Conservation (phyloP, 2,888 invertebrate genomes). For the Linnaemya tessellans region DNA sequence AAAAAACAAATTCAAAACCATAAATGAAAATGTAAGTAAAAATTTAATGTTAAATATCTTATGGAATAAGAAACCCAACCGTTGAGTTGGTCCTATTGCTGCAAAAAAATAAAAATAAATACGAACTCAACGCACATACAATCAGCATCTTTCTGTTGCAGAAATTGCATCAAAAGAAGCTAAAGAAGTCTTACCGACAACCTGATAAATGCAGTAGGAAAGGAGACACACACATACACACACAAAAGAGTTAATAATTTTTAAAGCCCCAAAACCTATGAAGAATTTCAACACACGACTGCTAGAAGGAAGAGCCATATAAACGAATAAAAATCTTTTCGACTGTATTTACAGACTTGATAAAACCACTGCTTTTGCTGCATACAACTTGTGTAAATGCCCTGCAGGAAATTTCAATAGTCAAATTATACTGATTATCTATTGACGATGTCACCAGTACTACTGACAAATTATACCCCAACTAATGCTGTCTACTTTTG, state of each 20-base stretch:
- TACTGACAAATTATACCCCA: too few species aligned
- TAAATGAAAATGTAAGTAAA: slow-evolving; percentile 51
- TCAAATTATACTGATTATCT: too few species aligned
- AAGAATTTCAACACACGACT: slow-evolving; percentile 42
- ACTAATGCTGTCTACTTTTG: too few species aligned
- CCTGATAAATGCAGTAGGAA: slow-evolving; percentile 31
- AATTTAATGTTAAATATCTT: slow-evolving; percentile 70
- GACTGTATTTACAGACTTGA: slow-evolving; percentile 66
- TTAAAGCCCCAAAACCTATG: slow-evolving; percentile 50
- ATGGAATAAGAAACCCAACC: slow-evolving; percentile 45
- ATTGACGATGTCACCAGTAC: too few species aligned
- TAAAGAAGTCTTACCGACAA: slow-evolving; percentile 42
- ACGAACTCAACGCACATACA: neutral
- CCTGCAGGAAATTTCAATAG: too few species aligned
- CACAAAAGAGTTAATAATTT: slow-evolving; percentile 61
- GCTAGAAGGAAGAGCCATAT: neutral
- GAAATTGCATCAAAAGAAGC: slow-evolving; percentile 43
- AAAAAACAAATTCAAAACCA: neutral
- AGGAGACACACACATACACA: neutral
- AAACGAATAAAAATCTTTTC: slow-evolving; percentile 51
- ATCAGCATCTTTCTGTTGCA: slow-evolving; percentile 29
- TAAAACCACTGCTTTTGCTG: slow-evolving; percentile 24
- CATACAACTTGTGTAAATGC: too few species aligned
- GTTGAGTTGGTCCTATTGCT: neutral
- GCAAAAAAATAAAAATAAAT: neutral